phyloP scores from a whole-genome alignment of 2,888 invertebrate genomes.

The Mimumesa dahlbomi region DNA sequence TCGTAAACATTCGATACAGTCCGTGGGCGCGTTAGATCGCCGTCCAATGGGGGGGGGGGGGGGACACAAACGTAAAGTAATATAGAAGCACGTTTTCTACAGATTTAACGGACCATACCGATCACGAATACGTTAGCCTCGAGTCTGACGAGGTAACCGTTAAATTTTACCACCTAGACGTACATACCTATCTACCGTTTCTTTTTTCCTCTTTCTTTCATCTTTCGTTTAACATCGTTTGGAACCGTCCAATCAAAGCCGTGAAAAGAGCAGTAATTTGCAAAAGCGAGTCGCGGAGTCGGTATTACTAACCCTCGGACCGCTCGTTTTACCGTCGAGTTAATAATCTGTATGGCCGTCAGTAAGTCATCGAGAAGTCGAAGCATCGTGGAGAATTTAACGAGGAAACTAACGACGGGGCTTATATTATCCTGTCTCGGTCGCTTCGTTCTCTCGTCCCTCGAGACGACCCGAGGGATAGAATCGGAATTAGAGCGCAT shows the following conservation, averaged over 20 bases:
- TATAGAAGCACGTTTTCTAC: no score
- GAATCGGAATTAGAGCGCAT: slow-evolving; percentile 44
- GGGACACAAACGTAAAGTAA: no score
- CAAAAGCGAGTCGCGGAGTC: not conserved
- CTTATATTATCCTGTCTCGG: slow-evolving; percentile 27
- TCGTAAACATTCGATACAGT: not conserved
- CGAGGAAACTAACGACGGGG: slow-evolving; percentile 42
- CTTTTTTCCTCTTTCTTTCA: not conserved
- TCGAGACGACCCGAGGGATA: slow-evolving; percentile 22
- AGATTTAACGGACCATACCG: no score
- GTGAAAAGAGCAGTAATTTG: slow-evolving; percentile 3
- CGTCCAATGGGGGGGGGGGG: no score
- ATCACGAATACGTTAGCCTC: no score
- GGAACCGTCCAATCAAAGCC: slow-evolving; percentile 11
- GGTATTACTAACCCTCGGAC: slow-evolving; percentile 1
- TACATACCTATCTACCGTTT: no score
- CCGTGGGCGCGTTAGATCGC: no score
- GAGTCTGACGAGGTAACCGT: not conserved
- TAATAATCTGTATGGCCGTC: slow-evolving; percentile 28
- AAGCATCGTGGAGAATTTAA: slow-evolving; percentile 37
- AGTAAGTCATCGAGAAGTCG: slow-evolving; percentile 37
- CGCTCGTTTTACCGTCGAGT: slow-evolving; percentile 18
- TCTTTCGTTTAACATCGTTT: not conserved
- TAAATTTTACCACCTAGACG: not conserved
- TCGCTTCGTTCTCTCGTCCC: slow-evolving; percentile 30